A percentile compares a stretch with the other conserved stretches of the same genome.
Conservation (phyloP, 2,888 invertebrate species). For the Encarsia formosa region DNA sequence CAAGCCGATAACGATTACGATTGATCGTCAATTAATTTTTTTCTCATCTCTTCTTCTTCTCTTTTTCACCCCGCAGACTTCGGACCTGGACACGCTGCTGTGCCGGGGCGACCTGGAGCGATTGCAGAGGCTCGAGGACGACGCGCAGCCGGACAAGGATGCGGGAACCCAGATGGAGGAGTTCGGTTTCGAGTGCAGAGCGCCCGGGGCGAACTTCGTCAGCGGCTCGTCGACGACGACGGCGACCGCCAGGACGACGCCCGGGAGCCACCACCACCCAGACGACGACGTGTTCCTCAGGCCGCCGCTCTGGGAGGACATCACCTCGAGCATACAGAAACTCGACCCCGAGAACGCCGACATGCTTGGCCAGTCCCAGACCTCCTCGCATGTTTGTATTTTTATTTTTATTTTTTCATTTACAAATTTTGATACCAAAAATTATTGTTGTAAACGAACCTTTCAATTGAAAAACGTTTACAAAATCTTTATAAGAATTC, state of each 20-base stretch:
- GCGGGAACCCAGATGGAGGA: conserved; percentile 58
- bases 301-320: conserved; percentile 88
- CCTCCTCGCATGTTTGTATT: conserved; percentile 55
- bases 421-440: too few species aligned
- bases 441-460: too few species aligned
- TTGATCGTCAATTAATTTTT: too few species aligned
- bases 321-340: conserved; percentile 84
- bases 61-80: conserved; percentile 57
- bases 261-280: conserved; percentile 36
- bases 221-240: background rate
- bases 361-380: conserved; percentile 68
- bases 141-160: conserved; percentile 51
- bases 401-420: too few species aligned
- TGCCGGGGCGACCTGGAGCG: conserved; percentile 72
- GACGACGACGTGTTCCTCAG: conserved; percentile 84
- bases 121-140: conserved; percentile 60
- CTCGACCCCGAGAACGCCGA: conserved; percentile 87
- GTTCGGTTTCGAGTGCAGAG: conserved; percentile 58
- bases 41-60: too few species aligned
- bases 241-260: background rate
- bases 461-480: too few species aligned
- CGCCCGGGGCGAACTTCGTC: conserved; percentile 56
- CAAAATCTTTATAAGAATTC: too few species aligned
- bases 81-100: conserved; percentile 76
- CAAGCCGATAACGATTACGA: too few species aligned